Conservation (phyloP, 1,140 invertebrate species). For the Zeugodacus cucurbitae region DNA sequence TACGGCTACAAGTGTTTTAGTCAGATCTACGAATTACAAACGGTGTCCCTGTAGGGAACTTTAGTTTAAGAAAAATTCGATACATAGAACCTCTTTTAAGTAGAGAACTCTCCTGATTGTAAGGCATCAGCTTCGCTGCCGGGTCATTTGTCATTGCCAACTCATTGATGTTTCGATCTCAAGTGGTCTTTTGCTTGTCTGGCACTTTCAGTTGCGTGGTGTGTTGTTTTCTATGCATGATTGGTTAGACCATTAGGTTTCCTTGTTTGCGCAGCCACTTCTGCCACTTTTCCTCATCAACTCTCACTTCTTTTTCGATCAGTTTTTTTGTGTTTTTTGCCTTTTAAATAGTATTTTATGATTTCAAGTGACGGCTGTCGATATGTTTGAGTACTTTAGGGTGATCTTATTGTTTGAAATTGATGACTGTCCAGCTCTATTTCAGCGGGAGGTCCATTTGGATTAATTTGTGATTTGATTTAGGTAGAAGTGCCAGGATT, state of each 20-base stretch:
- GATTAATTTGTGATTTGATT: no score
- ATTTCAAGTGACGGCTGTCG: neutral
- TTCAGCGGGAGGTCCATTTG: no score
- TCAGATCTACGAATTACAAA: no score
- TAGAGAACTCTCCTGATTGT: no score
- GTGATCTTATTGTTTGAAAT: neutral
- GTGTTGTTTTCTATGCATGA: neutral
- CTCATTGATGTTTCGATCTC: neutral
- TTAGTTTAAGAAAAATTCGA: no score
- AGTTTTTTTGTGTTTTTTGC: no score
- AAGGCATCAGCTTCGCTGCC: neutral
- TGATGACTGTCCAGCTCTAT: no score
- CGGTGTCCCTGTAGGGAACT: no score
- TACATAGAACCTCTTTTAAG: no score
- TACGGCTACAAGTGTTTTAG: neutral
- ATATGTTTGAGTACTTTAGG: neutral
- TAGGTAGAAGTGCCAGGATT: no score
- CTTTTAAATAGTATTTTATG: neutral
- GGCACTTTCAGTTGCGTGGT: neutral
- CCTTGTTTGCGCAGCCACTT: neutral
- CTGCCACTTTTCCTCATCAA: neutral
- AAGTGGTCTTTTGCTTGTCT: neutral
- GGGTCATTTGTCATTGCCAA: neutral
- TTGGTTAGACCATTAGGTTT: neutral
- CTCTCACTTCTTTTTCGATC: neutral